Conservation (phyloP, 2,888 invertebrate genomes). For the Brenthis hecate region DNA sequence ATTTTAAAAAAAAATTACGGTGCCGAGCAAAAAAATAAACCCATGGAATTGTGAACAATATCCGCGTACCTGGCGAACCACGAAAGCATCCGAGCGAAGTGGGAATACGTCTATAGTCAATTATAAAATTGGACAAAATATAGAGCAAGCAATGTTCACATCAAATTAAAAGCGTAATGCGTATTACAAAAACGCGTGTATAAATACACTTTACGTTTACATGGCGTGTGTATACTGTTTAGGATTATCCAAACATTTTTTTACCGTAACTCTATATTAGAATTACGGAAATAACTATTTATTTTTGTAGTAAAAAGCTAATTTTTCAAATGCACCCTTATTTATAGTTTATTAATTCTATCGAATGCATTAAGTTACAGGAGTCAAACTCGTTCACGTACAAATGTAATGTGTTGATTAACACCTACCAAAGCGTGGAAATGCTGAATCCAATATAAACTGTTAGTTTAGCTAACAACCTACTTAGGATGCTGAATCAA, state of each 20-base stretch:
- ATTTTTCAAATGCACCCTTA: background rate
- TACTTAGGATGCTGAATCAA: background rate
- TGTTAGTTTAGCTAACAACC: conserved; percentile 13
- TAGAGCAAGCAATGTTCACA: no score
- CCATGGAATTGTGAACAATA: no score
- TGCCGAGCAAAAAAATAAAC: no score
- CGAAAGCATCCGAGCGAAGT: no score
- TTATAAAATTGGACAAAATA: no score
- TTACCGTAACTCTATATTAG: background rate
- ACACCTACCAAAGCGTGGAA: conserved; percentile 15
- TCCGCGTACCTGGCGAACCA: no score
- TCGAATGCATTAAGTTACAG: background rate
- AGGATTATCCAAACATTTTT: background rate
- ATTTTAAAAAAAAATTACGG: no score
- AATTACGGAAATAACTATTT: background rate
- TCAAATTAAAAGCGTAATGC: no score
- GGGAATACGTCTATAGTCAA: no score
- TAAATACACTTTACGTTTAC: no score
- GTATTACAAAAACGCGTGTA: background rate
- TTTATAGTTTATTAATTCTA: conserved; percentile 1
- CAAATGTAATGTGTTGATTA: conserved; percentile 22
- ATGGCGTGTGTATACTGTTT: no score
- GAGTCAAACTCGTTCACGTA: conserved; percentile 22
- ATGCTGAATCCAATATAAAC: conserved; percentile 1
- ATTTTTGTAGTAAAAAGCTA: background rate